These are phyloP conservation scores for Horisme vitalbata DNA, from an alignment of 2,888 invertebrate genomes.

Conservation along the genomic window DNA sequence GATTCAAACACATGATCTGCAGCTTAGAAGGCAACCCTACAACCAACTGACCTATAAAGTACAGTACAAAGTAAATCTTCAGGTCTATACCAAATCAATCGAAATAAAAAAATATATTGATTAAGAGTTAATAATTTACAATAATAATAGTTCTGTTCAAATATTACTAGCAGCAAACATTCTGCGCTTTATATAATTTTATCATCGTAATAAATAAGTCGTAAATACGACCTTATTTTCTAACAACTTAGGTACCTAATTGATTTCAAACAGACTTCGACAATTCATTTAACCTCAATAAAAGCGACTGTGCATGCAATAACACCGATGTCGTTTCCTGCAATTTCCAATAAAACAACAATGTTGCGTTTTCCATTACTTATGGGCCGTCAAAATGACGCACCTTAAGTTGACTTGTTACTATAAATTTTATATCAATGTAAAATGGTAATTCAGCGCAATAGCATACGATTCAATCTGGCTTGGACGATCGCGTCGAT, in stretches of 20 bases:
- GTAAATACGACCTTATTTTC: not conserved
- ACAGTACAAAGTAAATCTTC: too few relatives aligned
- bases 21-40: too few relatives aligned
- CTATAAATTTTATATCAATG: not conserved
- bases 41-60: too few relatives aligned
- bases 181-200: not conserved
- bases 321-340: slow-evolving; percentile 35
- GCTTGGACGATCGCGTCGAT: too few relatives aligned
- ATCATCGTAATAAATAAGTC: not conserved
- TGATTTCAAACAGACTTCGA: slow-evolving; percentile 15
- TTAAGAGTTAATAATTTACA: too few relatives aligned
- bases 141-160: too few relatives aligned
- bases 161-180: too few relatives aligned
- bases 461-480: too few relatives aligned
- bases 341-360: slow-evolving; percentile 38
- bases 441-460: not conserved
- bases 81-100: too few relatives aligned
- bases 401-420: slow-evolving; percentile 35
- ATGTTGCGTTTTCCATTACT: slow-evolving; percentile 41
- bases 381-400: slow-evolving; percentile 35
- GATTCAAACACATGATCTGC: too few relatives aligned
- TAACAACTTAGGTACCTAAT: slow-evolving; percentile 6
- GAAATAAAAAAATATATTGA: too few relatives aligned
- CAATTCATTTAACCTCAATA: slow-evolving; percentile 27
- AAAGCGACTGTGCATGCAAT: slow-evolving; percentile 22